Evolutionary conservation across 1,140 invertebrate species (phyloP), one percentile per base, ranked within the genome.

Genomic region (Pachyrhynchus sulphureomaculatus): DNA sequence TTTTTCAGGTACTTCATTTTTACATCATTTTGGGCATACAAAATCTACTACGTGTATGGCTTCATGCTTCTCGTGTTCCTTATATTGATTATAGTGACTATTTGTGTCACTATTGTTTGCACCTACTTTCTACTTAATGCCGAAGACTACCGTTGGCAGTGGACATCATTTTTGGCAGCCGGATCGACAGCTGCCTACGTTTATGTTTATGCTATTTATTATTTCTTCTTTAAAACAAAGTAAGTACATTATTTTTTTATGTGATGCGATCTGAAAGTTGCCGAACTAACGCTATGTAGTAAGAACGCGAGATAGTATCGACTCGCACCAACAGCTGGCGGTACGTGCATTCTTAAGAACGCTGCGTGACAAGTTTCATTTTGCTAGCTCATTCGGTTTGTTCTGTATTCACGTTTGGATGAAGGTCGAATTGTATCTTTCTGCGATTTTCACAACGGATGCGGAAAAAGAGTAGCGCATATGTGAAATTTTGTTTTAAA

Each of bases 181-280:
- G 95, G 89, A 39, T 99, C 96, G 23, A 99, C 96, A 33, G 86
- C 96, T 23, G 86, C 90, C 62, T 99, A 99, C 80, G 95, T 99
- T 20, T 99, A 99, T 78, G 77, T 98, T 58, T 99, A 99, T 81
- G 97, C 97, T 10, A 94, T 99, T 75, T 99, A 99, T 77, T 99
- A 99, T 75, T 99, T 98, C 82, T 90, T 99, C 80, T 99, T 99
- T 77, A 99, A 99, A 84, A 99, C 97, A 59, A 99, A 99, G 91
- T 95, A 83, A 87, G 88, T 86, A n/a, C 20, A 4, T 21, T 60
- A 67, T 82, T 83, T 15, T 73, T n/a, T n/a, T n/a, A n/a, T n/a
- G n/a, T n/a, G n/a, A n/a, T n/a, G n/a, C n/a, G n/a, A n/a, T n/a
- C n/a, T n/a, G n/a, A n/a, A n/a, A n/a, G n/a, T n/a, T n/a, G n/a